These are phyloP conservation scores for Argya squamiceps DNA, from an alignment of 2,797 vertebrate genomes.

Conservation along the genomic window DNA sequence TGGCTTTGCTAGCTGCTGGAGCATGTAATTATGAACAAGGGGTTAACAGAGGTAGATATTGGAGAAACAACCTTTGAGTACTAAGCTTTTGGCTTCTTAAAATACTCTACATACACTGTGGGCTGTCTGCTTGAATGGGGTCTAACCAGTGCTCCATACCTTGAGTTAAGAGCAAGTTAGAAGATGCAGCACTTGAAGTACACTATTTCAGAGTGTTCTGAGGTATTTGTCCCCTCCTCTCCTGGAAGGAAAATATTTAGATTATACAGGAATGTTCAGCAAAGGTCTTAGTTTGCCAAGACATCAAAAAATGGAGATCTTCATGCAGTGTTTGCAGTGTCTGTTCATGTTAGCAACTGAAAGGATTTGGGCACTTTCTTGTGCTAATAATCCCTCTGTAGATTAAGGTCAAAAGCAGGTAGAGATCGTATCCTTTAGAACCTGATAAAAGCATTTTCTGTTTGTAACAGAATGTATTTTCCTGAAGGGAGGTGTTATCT, in stretches of 20 bases:
- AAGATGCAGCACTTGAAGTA: not conserved
- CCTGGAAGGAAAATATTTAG: not conserved
- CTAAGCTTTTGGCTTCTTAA: not conserved
- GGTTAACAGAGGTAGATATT: not conserved
- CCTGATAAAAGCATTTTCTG: not conserved
- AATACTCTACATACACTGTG: fast-evolving
- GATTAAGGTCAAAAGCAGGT: not conserved
- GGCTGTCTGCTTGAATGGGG: fast-evolving
- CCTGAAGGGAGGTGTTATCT: not conserved
- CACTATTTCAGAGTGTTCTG: not conserved
- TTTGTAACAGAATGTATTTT: not conserved
- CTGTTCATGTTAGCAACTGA: not conserved
- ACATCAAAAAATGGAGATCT: not conserved
- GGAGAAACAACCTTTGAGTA: not conserved
- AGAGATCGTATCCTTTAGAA: not conserved
- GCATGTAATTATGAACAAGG: not conserved
- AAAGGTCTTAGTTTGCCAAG: not conserved
- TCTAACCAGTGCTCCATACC: not conserved
- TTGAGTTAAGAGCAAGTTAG: not conserved
- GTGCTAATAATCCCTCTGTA: not conserved
- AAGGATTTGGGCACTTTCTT: not conserved
- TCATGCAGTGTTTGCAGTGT: not conserved
- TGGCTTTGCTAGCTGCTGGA: not conserved
- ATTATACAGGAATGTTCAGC: not conserved
- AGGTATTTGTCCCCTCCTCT: not conserved